Percentiles rank a stretch among this genome's conserved stretches.
Evolutionary conservation across 2,888 invertebrate species (phyloP).

Genomic region (Boloria euphrosyne): DNA sequence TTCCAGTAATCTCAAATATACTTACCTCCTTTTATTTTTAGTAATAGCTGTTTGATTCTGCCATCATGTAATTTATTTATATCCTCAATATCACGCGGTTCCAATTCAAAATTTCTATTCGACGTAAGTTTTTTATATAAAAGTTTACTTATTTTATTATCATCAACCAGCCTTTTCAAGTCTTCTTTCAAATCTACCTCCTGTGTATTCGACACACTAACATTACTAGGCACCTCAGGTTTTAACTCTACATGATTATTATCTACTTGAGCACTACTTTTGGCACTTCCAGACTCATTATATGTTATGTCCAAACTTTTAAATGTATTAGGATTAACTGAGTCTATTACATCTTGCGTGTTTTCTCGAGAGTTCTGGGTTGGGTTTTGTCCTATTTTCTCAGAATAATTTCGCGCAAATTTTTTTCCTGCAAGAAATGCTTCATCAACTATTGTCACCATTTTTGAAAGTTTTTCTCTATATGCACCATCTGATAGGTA

Average conservation of each 20-base stretch:
- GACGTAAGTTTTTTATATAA: slow-evolving; percentile 72
- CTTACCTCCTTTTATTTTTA: slow-evolving; percentile 68
- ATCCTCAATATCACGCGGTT: slow-evolving; percentile 74
- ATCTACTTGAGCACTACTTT: slow-evolving; percentile 42
- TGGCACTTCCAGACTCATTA: slow-evolving; percentile 49
- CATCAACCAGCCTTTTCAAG: slow-evolving; percentile 58
- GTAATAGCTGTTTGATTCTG: slow-evolving; percentile 59
- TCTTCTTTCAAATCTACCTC: slow-evolving; percentile 56
- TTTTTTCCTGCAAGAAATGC: slow-evolving; percentile 88
- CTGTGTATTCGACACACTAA: slow-evolving; percentile 43
- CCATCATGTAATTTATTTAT: slow-evolving; percentile 70
- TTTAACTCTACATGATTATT: slow-evolving; percentile 50
- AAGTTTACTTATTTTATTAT: slow-evolving; percentile 66
- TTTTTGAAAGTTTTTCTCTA: slow-evolving; percentile 91
- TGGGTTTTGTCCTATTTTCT: slow-evolving; percentile 46
- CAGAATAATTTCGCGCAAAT: slow-evolving; percentile 85
- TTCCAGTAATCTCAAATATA: too few relatives aligned
- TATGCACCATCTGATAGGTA: slow-evolving; percentile 91
- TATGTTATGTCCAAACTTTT: slow-evolving; percentile 62
- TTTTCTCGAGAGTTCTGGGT: slow-evolving; percentile 11
- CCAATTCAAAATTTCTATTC: slow-evolving; percentile 68
- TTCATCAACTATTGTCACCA: slow-evolving; percentile 91
- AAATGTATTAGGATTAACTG: slow-evolving; percentile 24
- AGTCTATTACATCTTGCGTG: slow-evolving; percentile 31
- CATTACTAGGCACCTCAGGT: slow-evolving; percentile 48